These are phyloP conservation scores for Tanaodytes sp. DNA, from an alignment of 2,888 invertebrate species.

Conservation along the genomic window DNA sequence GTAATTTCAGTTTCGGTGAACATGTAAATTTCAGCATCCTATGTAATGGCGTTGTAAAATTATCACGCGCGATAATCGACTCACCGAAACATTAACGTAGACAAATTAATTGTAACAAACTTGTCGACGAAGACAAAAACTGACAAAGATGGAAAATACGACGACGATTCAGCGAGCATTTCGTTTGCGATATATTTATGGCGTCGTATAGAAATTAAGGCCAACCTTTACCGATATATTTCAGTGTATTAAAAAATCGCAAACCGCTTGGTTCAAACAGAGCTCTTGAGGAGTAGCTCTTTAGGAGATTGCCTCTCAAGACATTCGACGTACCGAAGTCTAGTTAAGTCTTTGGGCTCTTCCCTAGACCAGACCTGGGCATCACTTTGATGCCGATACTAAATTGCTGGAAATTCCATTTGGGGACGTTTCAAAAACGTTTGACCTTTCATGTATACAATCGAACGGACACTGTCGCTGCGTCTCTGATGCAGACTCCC, in stretches of 20 bases:
- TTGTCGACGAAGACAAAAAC: too few relatives aligned
- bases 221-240: conserved; percentile 35
- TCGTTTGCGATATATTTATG: conserved; percentile 22
- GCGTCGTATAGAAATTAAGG: conserved; percentile 29
- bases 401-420: conserved; percentile 41
- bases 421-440: conserved; percentile 27
- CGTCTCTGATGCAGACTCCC: too few relatives aligned
- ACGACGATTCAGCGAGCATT: too few relatives aligned
- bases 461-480: conserved; percentile 11
- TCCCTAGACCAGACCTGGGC: conserved; percentile 27
- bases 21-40: conserved; percentile 18
- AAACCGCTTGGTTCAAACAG: conserved; percentile 45
- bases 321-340: conserved; percentile 31
- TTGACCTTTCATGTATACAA: conserved; percentile 34
- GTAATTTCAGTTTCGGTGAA: conserved; percentile 12
- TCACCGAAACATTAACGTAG: conserved; percentile 4
- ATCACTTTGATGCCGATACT: conserved; percentile 40
- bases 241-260: conserved; percentile 40
- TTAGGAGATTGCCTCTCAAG: conserved; percentile 47
- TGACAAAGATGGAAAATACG: conserved; percentile 11
- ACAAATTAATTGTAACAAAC: conserved; percentile 11
- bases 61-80: conserved; percentile 9
- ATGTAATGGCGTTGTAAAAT: conserved; percentile 18
- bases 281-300: conserved; percentile 40
- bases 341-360: conserved; percentile 24